phyloP scores from a whole-genome alignment of 2,113 vertebrate genomes.

The Triplophysa tibetana region DNA sequence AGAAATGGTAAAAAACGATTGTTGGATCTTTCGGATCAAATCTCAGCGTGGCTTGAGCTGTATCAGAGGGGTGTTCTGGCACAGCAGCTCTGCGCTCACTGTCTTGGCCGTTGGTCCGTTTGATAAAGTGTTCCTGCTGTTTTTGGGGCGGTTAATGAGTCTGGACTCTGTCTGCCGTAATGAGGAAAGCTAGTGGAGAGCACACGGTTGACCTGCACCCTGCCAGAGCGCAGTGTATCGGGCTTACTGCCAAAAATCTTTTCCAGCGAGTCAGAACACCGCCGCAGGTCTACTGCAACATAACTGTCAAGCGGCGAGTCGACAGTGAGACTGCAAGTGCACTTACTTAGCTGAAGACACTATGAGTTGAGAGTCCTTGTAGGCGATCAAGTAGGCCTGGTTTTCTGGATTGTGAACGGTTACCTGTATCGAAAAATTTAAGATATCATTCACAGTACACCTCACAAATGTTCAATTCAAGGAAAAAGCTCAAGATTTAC shows the following conservation, averaged over 20 bases:
- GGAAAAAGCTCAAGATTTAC: no score
- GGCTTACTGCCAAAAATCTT: slow-evolving; percentile 3
- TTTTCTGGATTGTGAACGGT: slow-evolving; percentile 95
- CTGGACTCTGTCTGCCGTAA: slow-evolving; percentile 2
- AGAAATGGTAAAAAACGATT: not conserved
- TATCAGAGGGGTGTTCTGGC: slow-evolving; percentile 6
- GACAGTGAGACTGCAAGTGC: not conserved
- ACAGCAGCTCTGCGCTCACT: not conserved
- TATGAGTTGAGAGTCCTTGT: slow-evolving; percentile 97
- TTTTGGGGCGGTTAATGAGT: slow-evolving; percentile 10
- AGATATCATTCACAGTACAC: not conserved
- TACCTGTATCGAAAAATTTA: slow-evolving; percentile 65
- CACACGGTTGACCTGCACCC: slow-evolving; percentile 4
- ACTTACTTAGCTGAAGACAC: slow-evolving; percentile 94
- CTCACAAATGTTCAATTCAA: no score
- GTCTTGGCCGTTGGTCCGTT: slow-evolving; percentile 20
- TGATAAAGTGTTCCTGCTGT: slow-evolving; percentile 22
- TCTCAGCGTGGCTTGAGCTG: slow-evolving; percentile 2
- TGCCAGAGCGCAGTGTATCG: not conserved
- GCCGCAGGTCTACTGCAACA: not conserved
- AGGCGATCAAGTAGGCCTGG: slow-evolving; percentile 96
- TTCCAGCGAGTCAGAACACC: not conserved
- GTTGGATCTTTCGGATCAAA: not conserved
- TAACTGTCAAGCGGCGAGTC: slow-evolving; percentile 18
- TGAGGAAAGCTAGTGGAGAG: slow-evolving; percentile 6